These are phyloP conservation scores for Craniophora ligustri DNA, from an alignment of 2,888 invertebrate genomes.

Conservation along the genomic window DNA sequence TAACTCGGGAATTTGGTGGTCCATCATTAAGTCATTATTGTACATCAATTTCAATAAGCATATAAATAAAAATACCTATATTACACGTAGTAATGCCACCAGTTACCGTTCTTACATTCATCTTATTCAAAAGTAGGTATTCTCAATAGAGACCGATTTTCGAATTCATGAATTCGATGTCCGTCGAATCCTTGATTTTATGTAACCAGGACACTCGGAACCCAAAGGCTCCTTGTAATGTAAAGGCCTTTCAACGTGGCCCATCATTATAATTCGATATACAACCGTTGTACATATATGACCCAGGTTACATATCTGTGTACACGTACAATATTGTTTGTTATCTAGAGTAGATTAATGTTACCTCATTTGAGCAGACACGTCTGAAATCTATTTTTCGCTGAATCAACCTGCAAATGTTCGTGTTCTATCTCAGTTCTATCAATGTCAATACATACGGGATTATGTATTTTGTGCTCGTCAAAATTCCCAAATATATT, in stretches of 20 bases:
- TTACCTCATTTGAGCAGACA: slow-evolving; percentile 32
- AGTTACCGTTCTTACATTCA: slow-evolving; percentile 16
- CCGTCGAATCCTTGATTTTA: slow-evolving; percentile 9
- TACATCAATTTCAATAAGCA: background rate
- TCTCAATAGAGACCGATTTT: slow-evolving; percentile 17
- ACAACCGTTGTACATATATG: too few relatives aligned
- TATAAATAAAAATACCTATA: background rate
- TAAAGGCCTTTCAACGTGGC: background rate
- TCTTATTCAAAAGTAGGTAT: background rate
- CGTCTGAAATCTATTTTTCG: slow-evolving; percentile 40
- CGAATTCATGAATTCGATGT: slow-evolving; percentile 15
- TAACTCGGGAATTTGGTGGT: too few relatives aligned
- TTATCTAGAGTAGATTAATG: slow-evolving; percentile 37
- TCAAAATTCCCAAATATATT: slow-evolving; percentile 35
- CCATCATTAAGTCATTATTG: too few relatives aligned
- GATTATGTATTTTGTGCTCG: slow-evolving; percentile 20
- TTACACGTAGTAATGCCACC: background rate
- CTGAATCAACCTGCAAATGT: slow-evolving; percentile 52
- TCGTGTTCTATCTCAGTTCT: slow-evolving; percentile 61
- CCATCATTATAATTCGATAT: slow-evolving; percentile 16
- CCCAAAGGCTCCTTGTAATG: background rate
- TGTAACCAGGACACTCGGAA: slow-evolving; percentile 9
- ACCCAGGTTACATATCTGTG: slow-evolving; percentile 19
- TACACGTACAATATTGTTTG: slow-evolving; percentile 6
- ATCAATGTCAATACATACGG: slow-evolving; percentile 49